A percentile compares a stretch with the other conserved stretches of the same genome.
Evolutionary conservation across 2,113 vertebrate species (phyloP).

Genomic region (Leuciscus idus): DNA sequence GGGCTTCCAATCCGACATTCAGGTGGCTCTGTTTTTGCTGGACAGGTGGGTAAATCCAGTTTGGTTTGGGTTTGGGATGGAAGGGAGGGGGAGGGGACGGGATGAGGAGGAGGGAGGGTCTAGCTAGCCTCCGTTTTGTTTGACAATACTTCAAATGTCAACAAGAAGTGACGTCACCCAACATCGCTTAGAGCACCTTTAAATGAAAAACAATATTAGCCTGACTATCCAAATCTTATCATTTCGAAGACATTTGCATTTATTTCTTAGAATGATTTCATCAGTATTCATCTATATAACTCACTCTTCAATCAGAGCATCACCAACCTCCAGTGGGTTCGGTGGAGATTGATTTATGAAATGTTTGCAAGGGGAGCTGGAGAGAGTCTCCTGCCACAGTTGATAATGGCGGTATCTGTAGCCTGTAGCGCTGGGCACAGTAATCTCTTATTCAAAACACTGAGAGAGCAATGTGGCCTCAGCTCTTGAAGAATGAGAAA

Average conservation of each 20-base stretch:
- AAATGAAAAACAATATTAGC: no score
- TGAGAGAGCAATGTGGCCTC: slow-evolving; percentile 37
- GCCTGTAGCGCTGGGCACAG: slow-evolving; percentile 43
- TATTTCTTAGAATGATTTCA: slow-evolving; percentile 33
- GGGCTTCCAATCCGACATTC: no score
- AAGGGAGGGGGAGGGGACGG: no score
- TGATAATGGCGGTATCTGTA: slow-evolving; percentile 56
- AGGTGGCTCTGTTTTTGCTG: no score
- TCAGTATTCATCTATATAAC: slow-evolving; percentile 48
- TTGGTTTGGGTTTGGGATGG: no score
- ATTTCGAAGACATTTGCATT: slow-evolving; percentile 34
- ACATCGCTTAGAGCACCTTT: no score
- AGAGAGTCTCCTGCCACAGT: slow-evolving; percentile 42
- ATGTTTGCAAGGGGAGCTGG: slow-evolving; percentile 41
- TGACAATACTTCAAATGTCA: no score
- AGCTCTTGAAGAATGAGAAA: slow-evolving; percentile 44
- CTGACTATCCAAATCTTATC: slow-evolving; percentile 7
- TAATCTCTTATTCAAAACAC: slow-evolving; percentile 52
- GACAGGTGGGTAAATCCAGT: no score
- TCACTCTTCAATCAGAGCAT: slow-evolving; percentile 49
- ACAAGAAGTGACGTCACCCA: no score
- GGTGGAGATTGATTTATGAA: slow-evolving; percentile 55
- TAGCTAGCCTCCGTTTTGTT: no score
- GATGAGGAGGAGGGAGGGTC: no score
- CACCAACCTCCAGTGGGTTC: slow-evolving; percentile 43